Evolutionary conservation across 2,113 vertebrate species (phyloP).

Genomic region (Rhagologus leucostigma): DNA sequence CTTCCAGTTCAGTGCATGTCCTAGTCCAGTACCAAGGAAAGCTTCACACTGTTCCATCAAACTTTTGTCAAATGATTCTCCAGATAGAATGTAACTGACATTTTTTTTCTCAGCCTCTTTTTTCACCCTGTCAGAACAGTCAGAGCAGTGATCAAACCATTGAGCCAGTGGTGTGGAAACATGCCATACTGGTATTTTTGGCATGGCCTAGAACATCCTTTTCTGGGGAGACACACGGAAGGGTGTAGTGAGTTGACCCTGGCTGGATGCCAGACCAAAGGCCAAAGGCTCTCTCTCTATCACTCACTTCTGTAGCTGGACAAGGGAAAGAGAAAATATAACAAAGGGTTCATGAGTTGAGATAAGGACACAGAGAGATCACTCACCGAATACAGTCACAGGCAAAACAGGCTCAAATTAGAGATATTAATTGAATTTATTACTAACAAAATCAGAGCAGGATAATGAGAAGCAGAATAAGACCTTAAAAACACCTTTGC

Average conservation of each 20-base stretch:
- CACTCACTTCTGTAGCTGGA: background rate
- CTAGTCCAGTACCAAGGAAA: background rate
- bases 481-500: background rate
- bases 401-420: background rate
- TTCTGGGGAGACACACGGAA: background rate
- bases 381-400: background rate
- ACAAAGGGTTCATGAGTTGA: fast-evolving
- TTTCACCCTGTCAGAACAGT: slow-evolving; percentile 37
- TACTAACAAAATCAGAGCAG: background rate
- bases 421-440: background rate
- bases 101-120: slow-evolving; percentile 15
- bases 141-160: background rate
- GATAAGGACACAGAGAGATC: background rate
- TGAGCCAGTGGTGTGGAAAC: slow-evolving; percentile 14
- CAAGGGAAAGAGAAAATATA: background rate
- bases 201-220: background rate
- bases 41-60: slow-evolving; percentile 10
- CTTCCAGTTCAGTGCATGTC: slow-evolving; percentile 11
- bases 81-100: slow-evolving; percentile 24
- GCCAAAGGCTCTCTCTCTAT: background rate
- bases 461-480: background rate
- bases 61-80: slow-evolving; percentile 40
- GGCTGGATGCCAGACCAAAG: background rate
- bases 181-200: slow-evolving; percentile 2
- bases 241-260: background rate